phyloP scores from a whole-genome alignment of 2,797 vertebrate species.

The Scyliorhinus canicula region DNA sequence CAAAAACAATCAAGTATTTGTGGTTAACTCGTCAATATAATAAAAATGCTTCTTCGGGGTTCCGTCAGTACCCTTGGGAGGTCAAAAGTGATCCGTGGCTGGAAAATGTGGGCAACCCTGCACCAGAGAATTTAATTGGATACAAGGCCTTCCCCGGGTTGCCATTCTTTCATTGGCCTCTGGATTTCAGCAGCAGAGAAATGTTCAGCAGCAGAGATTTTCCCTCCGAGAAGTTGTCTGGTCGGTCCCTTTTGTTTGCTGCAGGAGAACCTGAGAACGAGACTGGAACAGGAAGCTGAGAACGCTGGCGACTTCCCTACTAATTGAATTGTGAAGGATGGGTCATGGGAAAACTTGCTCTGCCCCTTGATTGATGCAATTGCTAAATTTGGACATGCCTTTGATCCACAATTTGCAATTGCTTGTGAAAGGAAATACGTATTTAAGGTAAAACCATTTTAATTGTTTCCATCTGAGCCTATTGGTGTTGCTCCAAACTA shows the following conservation, averaged over 20 bases:
- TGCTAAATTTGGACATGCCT: neutral
- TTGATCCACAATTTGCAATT: neutral
- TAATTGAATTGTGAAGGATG: neutral
- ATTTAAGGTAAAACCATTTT: neutral
- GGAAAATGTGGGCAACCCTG: too few species aligned
- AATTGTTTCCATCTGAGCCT: conserved; percentile 19
- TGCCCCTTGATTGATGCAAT: neutral
- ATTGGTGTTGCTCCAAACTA: conserved; percentile 12
- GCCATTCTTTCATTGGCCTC: neutral
- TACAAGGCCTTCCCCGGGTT: neutral
- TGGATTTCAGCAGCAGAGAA: neutral
- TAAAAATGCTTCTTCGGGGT: too few species aligned
- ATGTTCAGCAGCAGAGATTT: neutral
- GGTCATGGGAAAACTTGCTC: neutral
- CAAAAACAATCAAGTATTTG: too few species aligned
- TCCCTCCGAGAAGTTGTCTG: neutral
- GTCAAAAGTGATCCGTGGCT: too few species aligned
- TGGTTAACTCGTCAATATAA: too few species aligned
- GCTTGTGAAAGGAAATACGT: neutral
- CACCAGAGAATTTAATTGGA: neutral
- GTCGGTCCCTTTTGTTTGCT: neutral
- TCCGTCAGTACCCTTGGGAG: too few species aligned
- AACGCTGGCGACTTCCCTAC: neutral
- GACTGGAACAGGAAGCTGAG: neutral
- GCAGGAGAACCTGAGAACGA: neutral